Evolutionary conservation across 2,113 vertebrate genomes (phyloP).

Genomic region (Lanius ludovicianus): DNA sequence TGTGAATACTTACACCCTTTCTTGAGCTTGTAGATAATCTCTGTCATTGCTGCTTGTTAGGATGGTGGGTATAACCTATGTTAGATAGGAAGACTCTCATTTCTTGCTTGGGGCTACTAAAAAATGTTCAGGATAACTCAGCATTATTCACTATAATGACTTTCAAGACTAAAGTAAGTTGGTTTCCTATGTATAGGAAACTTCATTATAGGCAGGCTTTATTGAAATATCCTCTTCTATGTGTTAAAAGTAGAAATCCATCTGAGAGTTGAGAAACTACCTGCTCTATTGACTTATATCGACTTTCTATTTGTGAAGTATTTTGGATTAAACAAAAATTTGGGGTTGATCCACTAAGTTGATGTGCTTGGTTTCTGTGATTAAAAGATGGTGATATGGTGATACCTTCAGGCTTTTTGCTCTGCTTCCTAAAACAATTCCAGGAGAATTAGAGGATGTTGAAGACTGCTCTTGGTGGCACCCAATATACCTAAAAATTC

Average conservation of each 20-base stretch:
- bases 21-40: background rate
- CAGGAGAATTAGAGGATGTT: background rate
- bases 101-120: background rate
- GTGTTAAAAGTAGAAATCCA: background rate
- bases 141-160: background rate
- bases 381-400: background rate
- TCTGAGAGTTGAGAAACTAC: background rate
- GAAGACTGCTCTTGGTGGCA: background rate
- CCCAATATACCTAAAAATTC: background rate
- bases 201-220: background rate
- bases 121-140: background rate
- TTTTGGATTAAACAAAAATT: background rate
- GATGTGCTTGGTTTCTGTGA: background rate
- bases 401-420: background rate
- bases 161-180: background rate
- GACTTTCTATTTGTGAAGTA: background rate
- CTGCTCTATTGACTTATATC: rapidly evolving
- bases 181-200: background rate
- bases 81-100: background rate
- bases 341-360: background rate
- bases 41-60: background rate
- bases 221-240: background rate
- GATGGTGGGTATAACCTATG: rapidly evolving
- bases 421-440: background rate
- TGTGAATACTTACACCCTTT: rapidly evolving